Conservation (phyloP, 2,888 invertebrate genomes). For the Ommatoiulus sabulosus region DNA sequence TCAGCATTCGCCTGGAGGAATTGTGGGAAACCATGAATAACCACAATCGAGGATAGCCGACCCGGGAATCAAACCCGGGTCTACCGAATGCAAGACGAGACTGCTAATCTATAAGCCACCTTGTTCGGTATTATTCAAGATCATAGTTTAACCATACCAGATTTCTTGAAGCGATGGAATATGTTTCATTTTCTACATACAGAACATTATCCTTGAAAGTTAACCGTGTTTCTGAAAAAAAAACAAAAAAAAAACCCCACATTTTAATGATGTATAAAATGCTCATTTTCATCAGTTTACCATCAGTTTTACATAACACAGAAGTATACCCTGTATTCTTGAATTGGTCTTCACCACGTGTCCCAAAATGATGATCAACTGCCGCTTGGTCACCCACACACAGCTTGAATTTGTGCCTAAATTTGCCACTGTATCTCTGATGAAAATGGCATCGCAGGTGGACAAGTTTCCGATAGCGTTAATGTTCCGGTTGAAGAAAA, state of each 20-base stretch:
- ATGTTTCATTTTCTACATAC: neutral
- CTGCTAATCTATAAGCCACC: too few species aligned
- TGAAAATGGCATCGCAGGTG: constrained; percentile 57
- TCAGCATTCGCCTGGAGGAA: too few species aligned
- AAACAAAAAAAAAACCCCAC: neutral
- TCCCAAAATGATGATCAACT: constrained; percentile 59
- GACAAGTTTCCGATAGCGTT: neutral
- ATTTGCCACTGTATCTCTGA: constrained; percentile 60
- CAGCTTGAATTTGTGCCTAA: constrained; percentile 61
- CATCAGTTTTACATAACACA: too few species aligned
- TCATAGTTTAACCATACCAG: neutral
- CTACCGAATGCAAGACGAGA: too few species aligned
- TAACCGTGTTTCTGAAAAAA: neutral
- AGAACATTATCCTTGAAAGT: constrained; percentile 51
- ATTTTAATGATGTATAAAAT: neutral
- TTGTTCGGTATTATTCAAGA: neutral
- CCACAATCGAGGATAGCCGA: too few species aligned
- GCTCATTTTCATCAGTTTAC: neutral
- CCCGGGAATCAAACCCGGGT: too few species aligned
- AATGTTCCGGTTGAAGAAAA: constrained; percentile 60
- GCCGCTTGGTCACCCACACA: constrained; percentile 63
- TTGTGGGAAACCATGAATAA: too few species aligned
- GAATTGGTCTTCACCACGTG: neutral
- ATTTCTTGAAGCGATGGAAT: neutral
- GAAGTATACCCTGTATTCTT: neutral